Evolutionary conservation across 2,113 vertebrate species (phyloP), one percentile per base, ranked within the genome.

Genomic region (Onychostruthus taczanowskii): DNA sequence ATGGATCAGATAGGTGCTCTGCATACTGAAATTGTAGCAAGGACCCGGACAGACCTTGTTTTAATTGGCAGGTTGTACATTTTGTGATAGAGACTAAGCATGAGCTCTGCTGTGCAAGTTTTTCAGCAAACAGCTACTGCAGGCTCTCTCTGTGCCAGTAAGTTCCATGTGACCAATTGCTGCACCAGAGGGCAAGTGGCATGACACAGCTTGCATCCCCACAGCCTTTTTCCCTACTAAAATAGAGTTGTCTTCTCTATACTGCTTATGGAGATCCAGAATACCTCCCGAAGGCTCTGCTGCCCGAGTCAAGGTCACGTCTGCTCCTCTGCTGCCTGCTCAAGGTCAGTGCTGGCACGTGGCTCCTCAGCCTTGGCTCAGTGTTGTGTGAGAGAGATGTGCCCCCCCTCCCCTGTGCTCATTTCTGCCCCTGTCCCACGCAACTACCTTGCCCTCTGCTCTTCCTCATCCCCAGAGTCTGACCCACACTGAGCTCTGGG

Each of bases 361-460:
- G 31, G 13, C 26, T 73, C 58, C 22, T 50, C 43, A 33, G 4
- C 30, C 8, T 47, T 35, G 14, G 14, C 24, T 81, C n/a, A 13
- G 64, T 3, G 9, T 1, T 26, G 24, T n/a, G 41, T 35, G 31
- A 16, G 16, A 41, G 24, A 33, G 3, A 24, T 9, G 58, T 41
- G 7, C 3, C 5, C 2, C 3, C 3, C 0, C 13, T 86, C 66
- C 28, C 18, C 49, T 1, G 0, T 33, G 39, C 26, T 33, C 3
- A 0, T 0, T 7, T 43, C 43, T 56, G 14, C 9, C 26, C 26
- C 18, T 50, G 12, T 12, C 30, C 47, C 2, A 1, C 33, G 35
- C 1, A 0, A 5, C 14, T 35, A 44, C 12, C 15, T 44, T 55
- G 13, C 30, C 6, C 15, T 37, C 35, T 28, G 17, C 35, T 22